Evolutionary conservation across 2,888 invertebrate species (phyloP).

Genomic region (Callimorpha dominula): DNA sequence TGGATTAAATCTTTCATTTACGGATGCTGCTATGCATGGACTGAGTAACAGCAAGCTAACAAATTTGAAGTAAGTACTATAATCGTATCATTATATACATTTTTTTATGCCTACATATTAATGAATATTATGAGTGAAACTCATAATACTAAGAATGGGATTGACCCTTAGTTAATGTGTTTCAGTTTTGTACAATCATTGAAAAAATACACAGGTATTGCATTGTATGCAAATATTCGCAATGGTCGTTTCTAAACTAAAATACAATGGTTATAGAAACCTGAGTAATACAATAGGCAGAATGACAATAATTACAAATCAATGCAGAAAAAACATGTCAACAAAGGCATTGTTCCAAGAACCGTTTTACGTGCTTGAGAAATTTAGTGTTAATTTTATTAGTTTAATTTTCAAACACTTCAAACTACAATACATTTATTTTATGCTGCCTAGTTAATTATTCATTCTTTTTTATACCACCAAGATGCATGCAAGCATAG

Average conservation of each 20-base stretch:
- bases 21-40: slow-evolving; percentile 70
- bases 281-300: slow-evolving; percentile 34
- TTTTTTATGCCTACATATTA: background rate
- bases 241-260: slow-evolving; percentile 15
- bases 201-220: slow-evolving; percentile 33
- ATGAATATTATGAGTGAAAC: background rate
- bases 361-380: background rate
- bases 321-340: slow-evolving; percentile 21
- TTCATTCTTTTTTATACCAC: background rate
- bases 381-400: background rate
- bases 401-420: background rate
- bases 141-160: background rate
- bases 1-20: slow-evolving; percentile 72
- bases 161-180: background rate
- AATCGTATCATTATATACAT: background rate
- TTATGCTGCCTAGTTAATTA: background rate
- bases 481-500: background rate
- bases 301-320: slow-evolving; percentile 20
- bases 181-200: slow-evolving; percentile 23
- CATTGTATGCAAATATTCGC: slow-evolving; percentile 61
- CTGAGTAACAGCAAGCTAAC: slow-evolving; percentile 64
- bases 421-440: background rate
- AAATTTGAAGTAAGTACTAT: slow-evolving; percentile 70
- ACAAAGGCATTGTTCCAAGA: background rate
- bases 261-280: slow-evolving; percentile 12